Base-by-base conservation (phyloP, 2,888 invertebrate species). In the Brachylomia viminalis region DNA sequence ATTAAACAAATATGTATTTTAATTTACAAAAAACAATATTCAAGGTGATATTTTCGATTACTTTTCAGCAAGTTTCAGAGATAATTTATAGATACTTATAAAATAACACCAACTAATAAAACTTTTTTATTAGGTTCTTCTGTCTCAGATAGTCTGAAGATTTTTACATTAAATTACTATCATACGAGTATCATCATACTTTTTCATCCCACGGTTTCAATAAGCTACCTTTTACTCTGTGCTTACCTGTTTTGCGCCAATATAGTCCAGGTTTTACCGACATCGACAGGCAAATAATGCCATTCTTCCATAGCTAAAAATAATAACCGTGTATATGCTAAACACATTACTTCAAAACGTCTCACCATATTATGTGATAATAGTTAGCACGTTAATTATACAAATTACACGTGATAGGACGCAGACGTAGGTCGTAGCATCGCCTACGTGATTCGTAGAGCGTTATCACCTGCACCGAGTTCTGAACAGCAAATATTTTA, bases 401-500 rank as follows among this genome's bases (percentile, higher is more conserved):
- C 45, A 70, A 59, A 69, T 58, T 38, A 64, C 15, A 52, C 45
- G 38, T 58, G 30, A 65, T 49, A 52, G 59, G 11, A 38, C 56
- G 33, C 7, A n/a, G 54, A 58, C 82, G 56, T 77, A 68, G 68
- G 52, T 52, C 38, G 58, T 58, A 65, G 27, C 56, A 33, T 77
- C 76, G 69, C 56, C 75, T 80, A 80, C 80, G 79, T 83, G 81
- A 78, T 83, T 75, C 59, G 27, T 58, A 79, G 30, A 75, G 42
- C 77, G 76, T 82, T 82, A 75, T 84, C 84, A 80, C 86, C 86
- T 85, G 87, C 84, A 88, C 78, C 3, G 49, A 33, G 13, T 23
- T 30, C 64, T 33, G 42, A 54, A 59, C n/a, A n/a, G 54, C 30
- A 68, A 69, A 59, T 45, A 72, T 59, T 64, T 61, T 47, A 77